Evolutionary conservation across 2,113 vertebrate genomes (phyloP).

Genomic region (Todiramphus saurophagus): DNA sequence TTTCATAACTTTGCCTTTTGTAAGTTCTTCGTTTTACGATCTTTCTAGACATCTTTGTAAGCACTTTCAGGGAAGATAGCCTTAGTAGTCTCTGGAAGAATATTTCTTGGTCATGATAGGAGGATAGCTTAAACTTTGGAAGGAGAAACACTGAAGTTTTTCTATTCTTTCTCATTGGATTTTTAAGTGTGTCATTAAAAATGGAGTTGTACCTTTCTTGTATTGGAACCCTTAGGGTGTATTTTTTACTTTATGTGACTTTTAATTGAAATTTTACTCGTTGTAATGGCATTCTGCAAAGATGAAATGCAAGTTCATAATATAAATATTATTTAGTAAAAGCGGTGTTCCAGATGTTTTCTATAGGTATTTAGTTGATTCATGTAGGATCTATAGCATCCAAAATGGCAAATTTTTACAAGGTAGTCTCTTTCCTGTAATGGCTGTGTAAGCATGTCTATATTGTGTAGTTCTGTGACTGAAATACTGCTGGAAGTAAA

Average conservation of each 20-base stretch:
- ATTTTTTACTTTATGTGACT: background rate
- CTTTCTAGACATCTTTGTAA: background rate
- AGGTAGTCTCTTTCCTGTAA: background rate
- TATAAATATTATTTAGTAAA: background rate
- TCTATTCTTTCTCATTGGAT: background rate
- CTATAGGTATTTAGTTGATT: background rate
- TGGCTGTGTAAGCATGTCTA: background rate
- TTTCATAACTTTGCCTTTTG: background rate
- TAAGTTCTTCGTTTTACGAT: background rate
- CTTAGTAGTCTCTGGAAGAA: background rate
- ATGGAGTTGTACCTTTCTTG: background rate
- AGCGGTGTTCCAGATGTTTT: background rate
- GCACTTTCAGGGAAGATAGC: background rate
- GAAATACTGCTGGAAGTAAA: background rate
- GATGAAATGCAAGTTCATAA: background rate
- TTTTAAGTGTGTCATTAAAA: background rate
- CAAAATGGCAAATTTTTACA: background rate
- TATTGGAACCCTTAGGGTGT: background rate
- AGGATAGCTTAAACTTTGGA: background rate
- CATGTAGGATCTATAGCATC: background rate
- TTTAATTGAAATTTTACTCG: background rate
- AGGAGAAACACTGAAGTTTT: background rate
- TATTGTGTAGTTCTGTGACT: background rate
- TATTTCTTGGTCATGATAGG: background rate
- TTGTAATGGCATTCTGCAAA: background rate